phyloP scores from a whole-genome alignment of 2,797 vertebrate genomes.

The Kryptopterus vitreolus region DNA sequence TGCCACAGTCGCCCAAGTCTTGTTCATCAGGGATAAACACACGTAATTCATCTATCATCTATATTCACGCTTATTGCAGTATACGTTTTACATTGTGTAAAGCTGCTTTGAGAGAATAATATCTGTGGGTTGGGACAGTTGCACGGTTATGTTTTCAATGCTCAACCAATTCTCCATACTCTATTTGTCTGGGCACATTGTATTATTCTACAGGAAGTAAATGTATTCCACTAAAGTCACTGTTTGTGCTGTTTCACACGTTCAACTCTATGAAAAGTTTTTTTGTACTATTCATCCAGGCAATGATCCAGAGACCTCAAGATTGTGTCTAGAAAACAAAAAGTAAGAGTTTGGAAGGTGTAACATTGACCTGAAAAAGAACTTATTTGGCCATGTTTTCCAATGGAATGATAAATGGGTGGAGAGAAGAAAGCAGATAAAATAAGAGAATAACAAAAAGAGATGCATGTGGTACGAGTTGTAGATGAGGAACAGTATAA shows the following conservation, averaged over 20 bases:
- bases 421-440: conserved; percentile 1
- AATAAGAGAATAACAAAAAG: conserved; percentile 5
- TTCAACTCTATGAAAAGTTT: not conserved
- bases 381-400: not conserved
- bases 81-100: too few species aligned
- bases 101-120: too few species aligned
- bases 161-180: not conserved
- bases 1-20: too few species aligned
- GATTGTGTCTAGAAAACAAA: not conserved
- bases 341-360: not conserved
- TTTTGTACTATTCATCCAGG: not conserved
- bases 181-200: not conserved
- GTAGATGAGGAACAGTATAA: not conserved
- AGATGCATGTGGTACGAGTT: not conserved
- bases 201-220: not conserved
- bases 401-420: conserved; percentile 12
- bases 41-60: too few species aligned
- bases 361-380: not conserved
- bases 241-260: not conserved
- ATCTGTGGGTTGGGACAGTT: too few species aligned
- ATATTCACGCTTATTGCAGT: too few species aligned
- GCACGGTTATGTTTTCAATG: too few species aligned
- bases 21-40: too few species aligned
- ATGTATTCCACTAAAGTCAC: not conserved
- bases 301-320: not conserved